Evolutionary conservation across 1,140 invertebrate species (phyloP).

Genomic region (Drosophila kikkawai): DNA sequence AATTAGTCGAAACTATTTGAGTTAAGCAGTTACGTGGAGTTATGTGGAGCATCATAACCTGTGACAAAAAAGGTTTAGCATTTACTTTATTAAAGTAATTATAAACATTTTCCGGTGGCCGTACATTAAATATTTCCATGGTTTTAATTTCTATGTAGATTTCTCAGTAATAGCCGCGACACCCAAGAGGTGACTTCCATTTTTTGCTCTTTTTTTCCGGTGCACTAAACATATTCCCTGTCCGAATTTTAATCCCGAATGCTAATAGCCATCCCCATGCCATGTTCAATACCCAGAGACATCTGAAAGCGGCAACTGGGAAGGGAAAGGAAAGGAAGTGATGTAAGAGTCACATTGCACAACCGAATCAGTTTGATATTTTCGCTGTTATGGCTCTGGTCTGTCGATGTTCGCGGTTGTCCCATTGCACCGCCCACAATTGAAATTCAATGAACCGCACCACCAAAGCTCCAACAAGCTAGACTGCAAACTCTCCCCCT

Average conservation of each 20-base stretch:
- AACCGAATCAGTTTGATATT: conserved; percentile 40
- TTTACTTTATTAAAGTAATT: neutral
- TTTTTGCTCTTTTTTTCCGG: conserved; percentile 1
- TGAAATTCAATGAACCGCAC: conserved; percentile 51
- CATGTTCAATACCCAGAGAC: conserved; percentile 29
- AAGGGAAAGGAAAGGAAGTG: conserved; percentile 29
- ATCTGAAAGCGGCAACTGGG: conserved; percentile 16
- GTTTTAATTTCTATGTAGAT: neutral
- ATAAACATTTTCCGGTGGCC: too few species aligned
- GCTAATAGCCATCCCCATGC: neutral
- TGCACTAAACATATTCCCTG: neutral
- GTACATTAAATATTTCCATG: neutral
- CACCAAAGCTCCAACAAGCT: conserved; percentile 4
- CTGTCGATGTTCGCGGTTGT: conserved; percentile 15
- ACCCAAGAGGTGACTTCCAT: neutral
- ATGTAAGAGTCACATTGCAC: conserved; percentile 42
- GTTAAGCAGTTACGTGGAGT: neutral
- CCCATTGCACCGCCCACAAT: conserved; percentile 48
- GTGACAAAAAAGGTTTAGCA: neutral
- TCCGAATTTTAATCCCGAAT: neutral
- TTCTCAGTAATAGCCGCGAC: too few species aligned
- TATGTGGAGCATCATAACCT: neutral
- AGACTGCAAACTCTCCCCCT: conserved; percentile 2
- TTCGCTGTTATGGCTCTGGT: conserved; percentile 23
- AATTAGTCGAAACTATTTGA: neutral